Base-by-base conservation (phyloP, 2,113 vertebrate species). In the Calyptommatus sinebrachiatus region DNA sequence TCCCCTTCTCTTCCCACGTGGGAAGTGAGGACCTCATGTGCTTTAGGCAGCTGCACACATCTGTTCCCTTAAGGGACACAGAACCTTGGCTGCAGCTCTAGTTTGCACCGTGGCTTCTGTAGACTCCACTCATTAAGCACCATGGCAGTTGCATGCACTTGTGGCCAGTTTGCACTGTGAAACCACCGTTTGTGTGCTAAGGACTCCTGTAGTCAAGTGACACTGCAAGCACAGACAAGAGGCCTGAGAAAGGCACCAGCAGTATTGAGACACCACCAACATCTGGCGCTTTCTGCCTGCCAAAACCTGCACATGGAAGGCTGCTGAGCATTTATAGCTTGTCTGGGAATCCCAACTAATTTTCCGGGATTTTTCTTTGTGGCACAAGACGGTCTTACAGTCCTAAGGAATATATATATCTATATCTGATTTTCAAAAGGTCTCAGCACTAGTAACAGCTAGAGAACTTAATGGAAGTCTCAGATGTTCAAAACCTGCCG, bases 401-500 rank as follows among this genome's bases (percentile, higher is more conserved):
- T 73, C 60, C 77, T 61, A 12, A 69, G 61, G 18, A 71, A 18
- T 70, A 70, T 60, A 71, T 45, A 50, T 57, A 18, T 70, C 61
- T 60, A 71, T 22, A 60, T 24, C 53, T 62, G 53, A 78, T 67
- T 78, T 61, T 71, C 77, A 71, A 62, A 78, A 78, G 63, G 57
- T 48, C 76, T 77, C 69, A 77, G 77, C 31, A 78, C 50, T 71
- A 62, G 77, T 57, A 78, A 21, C 77, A 71, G 61, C 66, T 78
- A 62, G 77, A 78, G 29, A 41, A 78, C 53, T 78, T 78, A 78
- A 78, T 78, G 77, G 77, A 71, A 28, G 31, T 71, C 53, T 78
- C 77, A 45, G 77, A 78, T 71, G 77, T 71, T 78, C 8, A 68
- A 71, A 50, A 78, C 70, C 67, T 35, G 70, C 77, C 71, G 65